Conservation (phyloP, 2,797 vertebrate genomes). For the Centroberyx gerrardi region DNA sequence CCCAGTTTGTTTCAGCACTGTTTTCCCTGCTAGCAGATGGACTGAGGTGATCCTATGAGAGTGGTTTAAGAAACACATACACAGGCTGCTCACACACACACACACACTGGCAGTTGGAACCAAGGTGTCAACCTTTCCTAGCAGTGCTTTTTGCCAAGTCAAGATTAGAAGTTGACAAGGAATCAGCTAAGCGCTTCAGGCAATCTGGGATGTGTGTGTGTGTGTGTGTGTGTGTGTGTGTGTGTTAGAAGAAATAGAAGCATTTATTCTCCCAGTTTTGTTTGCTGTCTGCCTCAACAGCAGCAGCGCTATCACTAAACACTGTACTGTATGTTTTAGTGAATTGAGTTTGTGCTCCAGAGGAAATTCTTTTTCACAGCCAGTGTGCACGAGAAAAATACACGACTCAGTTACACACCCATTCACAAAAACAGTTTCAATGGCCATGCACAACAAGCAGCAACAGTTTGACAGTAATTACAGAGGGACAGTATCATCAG, state of each 20-base stretch:
- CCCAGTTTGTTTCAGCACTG: neutral
- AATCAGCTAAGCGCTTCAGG: constrained; percentile 40
- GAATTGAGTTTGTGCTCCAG: too few species aligned
- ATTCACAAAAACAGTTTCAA: neutral
- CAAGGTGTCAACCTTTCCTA: constrained; percentile 12
- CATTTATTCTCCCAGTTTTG: neutral
- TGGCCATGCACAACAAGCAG: too few species aligned
- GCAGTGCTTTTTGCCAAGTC: constrained; percentile 42
- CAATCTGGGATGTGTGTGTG: neutral
- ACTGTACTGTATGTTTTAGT: too few species aligned
- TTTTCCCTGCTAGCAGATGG: constrained; percentile 53
- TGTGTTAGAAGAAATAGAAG: neutral
- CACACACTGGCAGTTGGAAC: neutral
- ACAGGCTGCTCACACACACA: neutral
- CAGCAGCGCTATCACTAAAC: neutral
- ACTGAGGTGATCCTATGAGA: constrained; percentile 11
- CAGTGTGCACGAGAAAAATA: too few species aligned
- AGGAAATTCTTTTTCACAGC: too few species aligned
- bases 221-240: neutral
- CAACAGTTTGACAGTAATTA: too few species aligned
- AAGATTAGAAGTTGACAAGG: constrained; percentile 52
- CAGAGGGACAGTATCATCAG: neutral
- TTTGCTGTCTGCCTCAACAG: neutral
- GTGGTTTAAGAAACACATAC: constrained; percentile 1
- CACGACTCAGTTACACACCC: neutral